Percentiles rank a stretch among this genome's conserved stretches.
Evolutionary conservation across 2,888 invertebrate genomes (phyloP).

Genomic region (Zonitis immaculata): DNA sequence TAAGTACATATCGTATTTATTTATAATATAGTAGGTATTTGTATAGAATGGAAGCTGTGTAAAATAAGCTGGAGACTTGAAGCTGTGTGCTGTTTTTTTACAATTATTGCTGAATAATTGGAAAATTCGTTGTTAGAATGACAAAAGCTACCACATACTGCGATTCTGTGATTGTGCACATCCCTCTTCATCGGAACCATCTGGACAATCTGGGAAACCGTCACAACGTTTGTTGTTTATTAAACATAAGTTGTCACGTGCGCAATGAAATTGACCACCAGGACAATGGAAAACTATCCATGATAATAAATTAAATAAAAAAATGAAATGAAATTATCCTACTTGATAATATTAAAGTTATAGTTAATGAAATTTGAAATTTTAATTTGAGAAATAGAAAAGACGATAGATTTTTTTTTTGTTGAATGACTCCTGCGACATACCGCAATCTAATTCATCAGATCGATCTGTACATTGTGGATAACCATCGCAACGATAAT

Average conservation of each 20-base stretch:
- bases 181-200: constrained; percentile 56
- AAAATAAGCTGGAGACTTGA: too few species aligned
- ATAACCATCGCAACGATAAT: constrained; percentile 58
- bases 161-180: constrained; percentile 41
- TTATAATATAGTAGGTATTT: too few species aligned
- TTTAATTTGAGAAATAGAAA: too few species aligned
- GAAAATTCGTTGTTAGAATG: neutral
- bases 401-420: neutral
- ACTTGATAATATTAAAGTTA: neutral
- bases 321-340: neutral
- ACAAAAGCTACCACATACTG: constrained; percentile 26
- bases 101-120: neutral
- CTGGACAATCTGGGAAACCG: constrained; percentile 52
- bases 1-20: too few species aligned
- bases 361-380: constrained; percentile 1
- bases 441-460: constrained; percentile 61
- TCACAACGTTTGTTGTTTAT: constrained; percentile 48
- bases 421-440: too few species aligned
- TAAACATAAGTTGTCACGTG: constrained; percentile 50
- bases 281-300: constrained; percentile 28
- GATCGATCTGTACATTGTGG: constrained; percentile 59
- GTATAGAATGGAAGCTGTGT: too few species aligned
- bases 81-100: neutral
- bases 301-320: constrained; percentile 2
- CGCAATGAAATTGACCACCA: constrained; percentile 38